These are phyloP conservation scores for Oceanodroma tethys DNA, from an alignment of 2,113 vertebrate species.

Conservation along the genomic window DNA sequence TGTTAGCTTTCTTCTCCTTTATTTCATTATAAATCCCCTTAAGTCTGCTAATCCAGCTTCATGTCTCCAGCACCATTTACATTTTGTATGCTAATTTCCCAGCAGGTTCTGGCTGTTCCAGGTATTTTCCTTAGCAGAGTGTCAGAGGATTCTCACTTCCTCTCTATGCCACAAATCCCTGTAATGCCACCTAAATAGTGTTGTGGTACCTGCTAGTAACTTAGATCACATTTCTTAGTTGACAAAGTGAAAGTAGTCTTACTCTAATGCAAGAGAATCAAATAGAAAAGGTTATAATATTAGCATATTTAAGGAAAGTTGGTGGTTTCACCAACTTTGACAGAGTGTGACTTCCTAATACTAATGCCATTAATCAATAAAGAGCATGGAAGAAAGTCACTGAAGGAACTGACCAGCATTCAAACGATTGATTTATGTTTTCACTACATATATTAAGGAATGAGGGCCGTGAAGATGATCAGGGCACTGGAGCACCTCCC, in stretches of 20 bases:
- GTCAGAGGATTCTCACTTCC: not conserved
- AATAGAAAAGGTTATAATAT: not conserved
- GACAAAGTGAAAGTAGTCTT: not conserved
- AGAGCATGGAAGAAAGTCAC: not conserved
- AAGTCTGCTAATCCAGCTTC: slow-evolving; percentile 53
- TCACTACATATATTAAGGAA: not conserved
- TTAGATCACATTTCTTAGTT: not conserved
- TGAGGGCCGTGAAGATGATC: not conserved
- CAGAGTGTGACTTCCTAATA: not conserved
- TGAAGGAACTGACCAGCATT: not conserved
- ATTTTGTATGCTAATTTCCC: slow-evolving; percentile 57
- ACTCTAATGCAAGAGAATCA: not conserved
- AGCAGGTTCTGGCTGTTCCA: slow-evolving; percentile 1
- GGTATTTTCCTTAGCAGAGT: not conserved
- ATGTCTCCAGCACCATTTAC: slow-evolving; percentile 44
- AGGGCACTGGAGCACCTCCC: not conserved
- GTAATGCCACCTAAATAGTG: not conserved
- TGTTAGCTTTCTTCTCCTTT: slow-evolving; percentile 28
- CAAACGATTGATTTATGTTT: not conserved
- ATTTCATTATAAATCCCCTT: slow-evolving; percentile 60
- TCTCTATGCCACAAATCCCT: not conserved
- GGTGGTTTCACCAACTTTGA: not conserved
- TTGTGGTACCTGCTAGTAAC: not conserved
- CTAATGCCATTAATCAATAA: not conserved
- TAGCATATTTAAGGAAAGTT: not conserved